phyloP scores from a whole-genome alignment of 1,140 invertebrate genomes.

The Camponotus floridanus region DNA sequence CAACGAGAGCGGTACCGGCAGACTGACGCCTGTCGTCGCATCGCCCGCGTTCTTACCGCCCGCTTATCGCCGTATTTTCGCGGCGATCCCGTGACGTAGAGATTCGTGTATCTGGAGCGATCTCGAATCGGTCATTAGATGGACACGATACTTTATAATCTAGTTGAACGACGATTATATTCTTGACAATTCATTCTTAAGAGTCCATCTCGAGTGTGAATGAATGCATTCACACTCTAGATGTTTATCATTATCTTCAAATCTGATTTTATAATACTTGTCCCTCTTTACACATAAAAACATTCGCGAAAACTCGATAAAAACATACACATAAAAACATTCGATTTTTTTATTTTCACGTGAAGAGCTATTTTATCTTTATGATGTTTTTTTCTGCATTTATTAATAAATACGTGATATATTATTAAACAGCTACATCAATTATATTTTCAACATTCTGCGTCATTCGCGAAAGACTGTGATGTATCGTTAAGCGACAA shows the following conservation, averaged over 20 bases:
- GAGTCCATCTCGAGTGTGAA: not conserved
- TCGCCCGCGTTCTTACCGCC: not conserved
- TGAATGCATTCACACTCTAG: not conserved
- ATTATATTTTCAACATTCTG: conserved; percentile 24
- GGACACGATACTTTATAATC: not conserved
- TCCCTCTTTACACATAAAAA: not conserved
- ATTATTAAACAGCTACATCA: not conserved
- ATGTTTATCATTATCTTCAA: not conserved
- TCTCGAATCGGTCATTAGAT: not conserved
- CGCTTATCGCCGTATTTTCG: not conserved
- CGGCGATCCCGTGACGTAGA: not conserved
- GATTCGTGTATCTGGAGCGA: conserved; percentile 5
- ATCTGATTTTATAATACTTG: not conserved
- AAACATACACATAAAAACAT: no score
- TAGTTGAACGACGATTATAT: not conserved
- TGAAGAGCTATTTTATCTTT: conserved; percentile 6
- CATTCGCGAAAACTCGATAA: not conserved
- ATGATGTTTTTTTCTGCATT: not conserved
- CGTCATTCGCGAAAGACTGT: conserved; percentile 5
- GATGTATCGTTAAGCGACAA: conserved; percentile 49
- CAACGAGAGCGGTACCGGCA: conserved; percentile 40
- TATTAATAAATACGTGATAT: conserved; percentile 39
- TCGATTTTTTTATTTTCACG: not conserved
- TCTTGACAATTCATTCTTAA: not conserved
- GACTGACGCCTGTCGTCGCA: conserved; percentile 44